phyloP scores from a whole-genome alignment of 2,888 invertebrate genomes.

The Plebejus anna region DNA sequence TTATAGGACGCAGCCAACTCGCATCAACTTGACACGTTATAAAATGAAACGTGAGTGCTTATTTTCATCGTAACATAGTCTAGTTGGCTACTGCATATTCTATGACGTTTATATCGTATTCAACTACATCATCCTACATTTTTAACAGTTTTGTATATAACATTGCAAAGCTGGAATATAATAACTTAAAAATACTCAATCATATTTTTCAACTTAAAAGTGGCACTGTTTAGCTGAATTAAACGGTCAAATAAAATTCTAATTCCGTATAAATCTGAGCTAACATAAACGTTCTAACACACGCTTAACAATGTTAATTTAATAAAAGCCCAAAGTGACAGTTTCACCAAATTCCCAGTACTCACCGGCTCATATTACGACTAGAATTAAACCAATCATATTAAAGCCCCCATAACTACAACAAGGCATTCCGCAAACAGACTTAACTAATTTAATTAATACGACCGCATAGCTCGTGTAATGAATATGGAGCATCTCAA shows the following conservation, averaged over 20 bases:
- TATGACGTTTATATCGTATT: not conserved
- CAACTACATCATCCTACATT: not conserved
- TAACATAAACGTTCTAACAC: not conserved
- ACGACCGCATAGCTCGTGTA: slow-evolving; percentile 32
- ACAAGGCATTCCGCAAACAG: slow-evolving; percentile 25
- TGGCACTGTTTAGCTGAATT: not conserved
- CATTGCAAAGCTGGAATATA: not conserved
- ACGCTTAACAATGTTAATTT: slow-evolving; percentile 3
- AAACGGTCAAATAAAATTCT: too few species aligned
- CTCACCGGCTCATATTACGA: not conserved
- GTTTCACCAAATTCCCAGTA: not conserved
- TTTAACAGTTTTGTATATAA: not conserved
- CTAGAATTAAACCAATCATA: slow-evolving; percentile 22
- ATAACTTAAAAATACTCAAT: not conserved
- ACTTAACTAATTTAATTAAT: slow-evolving; percentile 34
- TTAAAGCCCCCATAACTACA: slow-evolving; percentile 10
- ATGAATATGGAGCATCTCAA: slow-evolving; percentile 38
- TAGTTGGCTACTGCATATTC: not conserved
- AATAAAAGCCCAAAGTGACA: slow-evolving; percentile 14
- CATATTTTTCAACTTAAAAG: not conserved
- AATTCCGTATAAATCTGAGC: too few species aligned
- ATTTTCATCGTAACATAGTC: not conserved
- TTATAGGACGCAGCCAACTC: slow-evolving; percentile 26
- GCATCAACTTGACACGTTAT: slow-evolving; percentile 24
- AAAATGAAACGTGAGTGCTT: slow-evolving; percentile 10